Conservation (phyloP, 2,888 invertebrate genomes). For the Eudemis profundana region DNA sequence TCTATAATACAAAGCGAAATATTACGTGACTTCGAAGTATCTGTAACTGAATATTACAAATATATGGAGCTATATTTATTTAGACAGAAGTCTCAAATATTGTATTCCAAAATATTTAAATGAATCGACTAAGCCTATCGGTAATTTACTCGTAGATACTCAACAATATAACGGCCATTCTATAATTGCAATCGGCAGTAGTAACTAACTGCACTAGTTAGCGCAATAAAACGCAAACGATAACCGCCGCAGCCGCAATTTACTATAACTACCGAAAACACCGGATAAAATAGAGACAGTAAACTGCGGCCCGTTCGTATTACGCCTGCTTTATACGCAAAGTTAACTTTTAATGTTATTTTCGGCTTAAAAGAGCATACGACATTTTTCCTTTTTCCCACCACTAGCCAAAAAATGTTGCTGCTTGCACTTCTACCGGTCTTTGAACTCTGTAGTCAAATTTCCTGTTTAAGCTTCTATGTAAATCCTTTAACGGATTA, state of each 20-base stretch:
- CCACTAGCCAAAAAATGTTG: not conserved
- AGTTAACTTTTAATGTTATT: constrained; percentile 4
- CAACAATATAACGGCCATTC: not conserved
- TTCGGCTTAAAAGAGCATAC: not conserved
- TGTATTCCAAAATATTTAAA: no score
- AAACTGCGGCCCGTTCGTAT: constrained; percentile 8
- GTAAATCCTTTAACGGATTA: no score
- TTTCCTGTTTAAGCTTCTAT: no score
- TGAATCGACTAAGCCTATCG: no score
- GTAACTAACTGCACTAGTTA: constrained; percentile 55
- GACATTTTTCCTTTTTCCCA: not conserved
- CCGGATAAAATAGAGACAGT: constrained; percentile 9
- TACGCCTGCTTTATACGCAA: constrained; percentile 4
- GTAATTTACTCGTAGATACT: not conserved
- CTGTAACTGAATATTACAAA: no score
- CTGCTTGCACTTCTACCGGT: not conserved
- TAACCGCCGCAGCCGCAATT: constrained; percentile 59
- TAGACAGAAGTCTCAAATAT: no score
- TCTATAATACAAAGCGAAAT: no score
- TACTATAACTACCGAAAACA: constrained; percentile 37
- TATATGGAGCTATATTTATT: no score
- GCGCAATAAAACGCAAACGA: constrained; percentile 70
- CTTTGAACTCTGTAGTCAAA: no score
- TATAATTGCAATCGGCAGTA: constrained; percentile 52
- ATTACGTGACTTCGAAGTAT: no score